Conservation (phyloP, 2,797 vertebrate genomes). For the Semotilus atromaculatus region DNA sequence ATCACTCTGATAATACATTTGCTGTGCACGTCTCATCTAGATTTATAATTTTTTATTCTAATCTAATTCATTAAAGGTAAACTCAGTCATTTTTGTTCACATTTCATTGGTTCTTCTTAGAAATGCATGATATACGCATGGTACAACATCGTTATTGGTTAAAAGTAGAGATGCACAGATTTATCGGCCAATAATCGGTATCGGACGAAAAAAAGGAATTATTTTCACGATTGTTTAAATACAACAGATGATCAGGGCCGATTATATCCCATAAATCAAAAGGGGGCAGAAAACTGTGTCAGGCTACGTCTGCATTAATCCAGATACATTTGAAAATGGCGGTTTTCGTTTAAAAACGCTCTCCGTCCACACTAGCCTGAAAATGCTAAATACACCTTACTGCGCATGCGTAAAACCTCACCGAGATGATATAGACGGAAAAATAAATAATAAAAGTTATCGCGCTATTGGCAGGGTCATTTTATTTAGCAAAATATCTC, state of each 20-base stretch:
- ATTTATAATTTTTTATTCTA: background rate
- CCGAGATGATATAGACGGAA: no score
- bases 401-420: no score
- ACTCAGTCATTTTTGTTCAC: background rate
- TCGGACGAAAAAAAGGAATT: background rate
- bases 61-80: background rate
- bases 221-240: background rate
- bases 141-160: background rate
- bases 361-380: no score
- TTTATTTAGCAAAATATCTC: no score
- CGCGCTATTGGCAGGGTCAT: no score
- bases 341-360: no score
- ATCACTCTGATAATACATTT: background rate
- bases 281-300: background rate
- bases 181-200: background rate
- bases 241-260: background rate
- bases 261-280: background rate
- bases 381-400: no score
- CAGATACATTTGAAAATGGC: no score
- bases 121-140: background rate
- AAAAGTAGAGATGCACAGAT: background rate
- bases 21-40: background rate
- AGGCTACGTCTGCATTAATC: no score
- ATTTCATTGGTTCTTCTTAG: background rate
- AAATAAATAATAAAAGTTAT: no score